phyloP scores from a whole-genome alignment of 2,797 vertebrate species.

The Halcyon smyrnensis region DNA sequence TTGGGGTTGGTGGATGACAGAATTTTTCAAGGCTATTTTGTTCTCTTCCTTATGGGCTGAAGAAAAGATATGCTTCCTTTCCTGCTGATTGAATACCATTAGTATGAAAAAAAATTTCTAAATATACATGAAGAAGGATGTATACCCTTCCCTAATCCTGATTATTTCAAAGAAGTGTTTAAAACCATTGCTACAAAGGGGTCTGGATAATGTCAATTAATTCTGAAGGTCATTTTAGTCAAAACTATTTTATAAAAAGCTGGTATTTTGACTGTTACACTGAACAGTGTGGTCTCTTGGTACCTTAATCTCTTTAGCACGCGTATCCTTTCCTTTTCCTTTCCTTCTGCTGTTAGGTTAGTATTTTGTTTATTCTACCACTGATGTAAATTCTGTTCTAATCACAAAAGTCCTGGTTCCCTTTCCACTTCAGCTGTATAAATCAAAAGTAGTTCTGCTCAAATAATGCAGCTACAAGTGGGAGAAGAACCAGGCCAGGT shows the following conservation, averaged over 20 bases:
- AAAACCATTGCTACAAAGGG: background rate
- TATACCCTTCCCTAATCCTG: background rate
- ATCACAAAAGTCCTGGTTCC: background rate
- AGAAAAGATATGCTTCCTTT: background rate
- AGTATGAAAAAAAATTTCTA: background rate
- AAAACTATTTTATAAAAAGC: background rate
- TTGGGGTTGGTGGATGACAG: background rate
- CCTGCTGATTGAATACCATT: background rate
- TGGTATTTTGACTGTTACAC: background rate
- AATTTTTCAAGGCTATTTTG: background rate
- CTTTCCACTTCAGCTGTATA: constrained; percentile 14
- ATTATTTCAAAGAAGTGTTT: background rate
- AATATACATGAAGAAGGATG: background rate
- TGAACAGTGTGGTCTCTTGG: background rate
- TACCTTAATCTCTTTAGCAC: background rate
- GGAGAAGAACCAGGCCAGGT: background rate
- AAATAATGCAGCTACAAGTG: background rate
- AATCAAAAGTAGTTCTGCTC: constrained; percentile 9
- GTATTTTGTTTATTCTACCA: background rate
- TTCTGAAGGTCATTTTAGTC: background rate
- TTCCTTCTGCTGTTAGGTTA: background rate
- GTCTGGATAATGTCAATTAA: background rate
- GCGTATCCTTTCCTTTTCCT: background rate
- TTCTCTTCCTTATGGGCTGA: background rate
- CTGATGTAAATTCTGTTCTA: background rate